Base-by-base conservation (phyloP, 2,797 vertebrate species). In the Smutsia gigantea region DNA sequence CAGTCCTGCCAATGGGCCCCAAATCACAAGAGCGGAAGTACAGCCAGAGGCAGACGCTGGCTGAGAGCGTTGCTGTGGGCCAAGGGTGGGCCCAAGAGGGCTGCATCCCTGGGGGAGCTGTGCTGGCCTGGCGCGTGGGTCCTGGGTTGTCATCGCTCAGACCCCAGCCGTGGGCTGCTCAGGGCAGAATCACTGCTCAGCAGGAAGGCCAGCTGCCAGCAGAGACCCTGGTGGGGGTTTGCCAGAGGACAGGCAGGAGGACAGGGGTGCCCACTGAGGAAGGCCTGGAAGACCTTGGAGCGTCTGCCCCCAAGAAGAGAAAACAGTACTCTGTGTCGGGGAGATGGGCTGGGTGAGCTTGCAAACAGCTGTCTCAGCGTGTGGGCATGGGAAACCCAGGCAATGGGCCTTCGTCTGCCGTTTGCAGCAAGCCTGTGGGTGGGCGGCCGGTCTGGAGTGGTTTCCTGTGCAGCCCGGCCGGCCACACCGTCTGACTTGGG, bases 341-440 rank as follows among this genome's bases (percentile, higher is more conserved):
- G 46, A 46, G 9, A 17, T 10, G 39, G 51, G 42, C 27, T 0
- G 4, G 42, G 4, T 7, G 9, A 57, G 63, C 51, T 1, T 19
- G 37, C n/a, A 23, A 7, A 15, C 7, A 2, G 18, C 61, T 15
- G 34, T 37, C 37, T 49, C 51, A 4, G 51, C 31, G 39, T 49
- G 8, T 34, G 34, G 3, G 29, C 2, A 0, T 15, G 29, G 71
- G 7, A 46, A 34, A 18, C 37, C 74, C 4, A 2, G 29, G 29
- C 0, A 1, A 11, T 5, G 37, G 15, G 15, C 53, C 42, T 19
- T 19, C 7, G 57, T 42, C 2, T 46, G 46, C 14, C 7, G 37
- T 2, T 0, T 14, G 2, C 25, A n/a, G 17, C 2, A 4, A 10
- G 19, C n/a, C 11, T 0, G 0, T n/a, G 11, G 15, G 4, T 9